A percentile compares a stretch with the other conserved stretches of the same genome.
Evolutionary conservation across 2,888 invertebrate genomes (phyloP).

Genomic region (Eudasyphora cyanicolor): DNA sequence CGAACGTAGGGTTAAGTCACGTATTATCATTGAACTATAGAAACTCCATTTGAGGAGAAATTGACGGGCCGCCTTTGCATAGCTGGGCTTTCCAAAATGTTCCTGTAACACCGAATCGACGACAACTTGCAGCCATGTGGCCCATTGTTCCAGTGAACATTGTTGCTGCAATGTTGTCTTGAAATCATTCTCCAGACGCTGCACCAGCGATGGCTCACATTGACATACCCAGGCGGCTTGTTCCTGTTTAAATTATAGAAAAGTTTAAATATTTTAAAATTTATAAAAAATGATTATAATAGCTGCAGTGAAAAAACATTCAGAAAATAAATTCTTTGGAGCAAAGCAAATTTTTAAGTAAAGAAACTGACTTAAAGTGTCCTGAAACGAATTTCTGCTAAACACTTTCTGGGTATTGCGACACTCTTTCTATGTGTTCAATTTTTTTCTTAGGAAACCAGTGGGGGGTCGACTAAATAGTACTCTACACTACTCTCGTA

Average conservation of each 20-base stretch:
- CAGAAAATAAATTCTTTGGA: too few species aligned
- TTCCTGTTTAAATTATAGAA: slow-evolving; percentile 72
- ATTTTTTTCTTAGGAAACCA: too few species aligned
- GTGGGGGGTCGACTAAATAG: too few species aligned
- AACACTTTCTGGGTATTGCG: too few species aligned
- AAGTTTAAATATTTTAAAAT: neutral
- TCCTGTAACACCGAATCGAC: slow-evolving; percentile 94
- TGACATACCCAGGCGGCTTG: slow-evolving; percentile 99
- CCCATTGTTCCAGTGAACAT: slow-evolving; percentile 98
- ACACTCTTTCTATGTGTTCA: too few species aligned
- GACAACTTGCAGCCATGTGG: slow-evolving; percentile 96
- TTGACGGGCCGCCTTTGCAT: slow-evolving; percentile 92
- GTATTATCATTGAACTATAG: slow-evolving; percentile 98
- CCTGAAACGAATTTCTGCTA: too few species aligned
- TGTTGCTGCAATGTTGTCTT: slow-evolving; percentile 95
- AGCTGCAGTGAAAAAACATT: too few species aligned
- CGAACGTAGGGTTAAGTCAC: slow-evolving; percentile 96
- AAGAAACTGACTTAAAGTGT: too few species aligned
- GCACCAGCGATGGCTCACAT: slow-evolving; percentile 91
- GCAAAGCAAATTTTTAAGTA: too few species aligned
- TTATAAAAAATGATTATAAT: too few species aligned
- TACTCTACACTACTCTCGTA: too few species aligned
- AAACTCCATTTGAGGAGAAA: slow-evolving; percentile 99
- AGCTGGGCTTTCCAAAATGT: slow-evolving; percentile 90
- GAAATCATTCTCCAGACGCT: slow-evolving; percentile 94